phyloP scores from a whole-genome alignment of 2,113 vertebrate genomes.

The Dromas ardeola region DNA sequence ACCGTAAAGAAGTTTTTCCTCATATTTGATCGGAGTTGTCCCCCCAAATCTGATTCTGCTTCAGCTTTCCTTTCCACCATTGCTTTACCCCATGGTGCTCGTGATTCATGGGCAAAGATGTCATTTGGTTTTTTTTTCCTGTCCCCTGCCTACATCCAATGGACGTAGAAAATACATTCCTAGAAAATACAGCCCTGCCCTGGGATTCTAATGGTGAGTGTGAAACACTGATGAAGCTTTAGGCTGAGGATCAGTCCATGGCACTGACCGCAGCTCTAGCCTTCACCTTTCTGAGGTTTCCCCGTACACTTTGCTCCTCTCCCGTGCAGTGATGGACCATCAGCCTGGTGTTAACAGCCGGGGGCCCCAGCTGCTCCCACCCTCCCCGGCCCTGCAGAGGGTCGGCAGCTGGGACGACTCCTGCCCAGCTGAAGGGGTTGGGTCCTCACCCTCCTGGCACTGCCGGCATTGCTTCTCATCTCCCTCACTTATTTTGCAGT shows the following conservation, averaged over 20 bases:
- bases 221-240: background rate
- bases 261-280: background rate
- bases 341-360: background rate
- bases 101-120: background rate
- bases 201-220: background rate
- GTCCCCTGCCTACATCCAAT: background rate
- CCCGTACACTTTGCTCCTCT: background rate
- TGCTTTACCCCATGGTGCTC: background rate
- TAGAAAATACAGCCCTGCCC: background rate
- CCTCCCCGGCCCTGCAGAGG: accelerated
- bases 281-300: background rate
- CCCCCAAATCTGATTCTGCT: background rate
- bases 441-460: background rate
- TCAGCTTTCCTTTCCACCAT: background rate
- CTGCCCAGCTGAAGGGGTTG: background rate
- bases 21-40: no score
- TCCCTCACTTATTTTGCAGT: background rate
- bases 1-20: no score
- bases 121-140: no score
- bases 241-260: background rate
- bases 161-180: background rate
- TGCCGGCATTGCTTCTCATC: background rate
- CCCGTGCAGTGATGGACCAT: background rate
- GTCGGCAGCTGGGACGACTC: background rate
- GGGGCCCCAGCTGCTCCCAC: background rate